A percentile compares a stretch with the other conserved stretches of the same genome.
Evolutionary conservation across 2,797 vertebrate species (phyloP).

Genomic region (Acanthurus lineatus): DNA sequence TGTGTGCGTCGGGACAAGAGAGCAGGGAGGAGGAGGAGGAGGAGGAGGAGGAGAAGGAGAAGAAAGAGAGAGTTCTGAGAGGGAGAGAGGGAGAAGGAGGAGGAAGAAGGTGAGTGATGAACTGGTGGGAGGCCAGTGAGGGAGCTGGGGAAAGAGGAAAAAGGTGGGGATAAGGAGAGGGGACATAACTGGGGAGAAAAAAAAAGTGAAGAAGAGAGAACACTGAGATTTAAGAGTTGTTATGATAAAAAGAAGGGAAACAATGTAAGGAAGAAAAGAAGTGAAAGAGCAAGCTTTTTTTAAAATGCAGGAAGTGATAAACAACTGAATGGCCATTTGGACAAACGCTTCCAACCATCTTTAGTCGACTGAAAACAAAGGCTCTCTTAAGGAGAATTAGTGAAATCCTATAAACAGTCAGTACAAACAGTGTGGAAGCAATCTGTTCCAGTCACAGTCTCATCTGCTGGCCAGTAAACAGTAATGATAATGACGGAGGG

Average conservation of each 20-base stretch:
- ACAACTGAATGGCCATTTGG: too few relatives aligned
- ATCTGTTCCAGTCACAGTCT: too few relatives aligned
- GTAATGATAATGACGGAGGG: not conserved
- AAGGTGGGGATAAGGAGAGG: not conserved
- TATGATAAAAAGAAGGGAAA: not conserved
- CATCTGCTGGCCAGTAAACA: too few relatives aligned
- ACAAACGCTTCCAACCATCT: too few relatives aligned
- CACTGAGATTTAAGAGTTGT: not conserved
- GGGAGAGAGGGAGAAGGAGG: constrained; percentile 38
- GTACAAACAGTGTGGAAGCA: too few relatives aligned
- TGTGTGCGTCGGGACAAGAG: too few relatives aligned
- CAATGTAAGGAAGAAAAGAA: not conserved
- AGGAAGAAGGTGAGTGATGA: constrained; percentile 54
- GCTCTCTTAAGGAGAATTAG: too few relatives aligned
- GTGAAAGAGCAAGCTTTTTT: not conserved
- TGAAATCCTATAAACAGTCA: too few relatives aligned
- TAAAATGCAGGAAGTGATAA: too few relatives aligned
- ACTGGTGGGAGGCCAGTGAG: constrained; percentile 20
- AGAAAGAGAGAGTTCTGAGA: constrained; percentile 27
- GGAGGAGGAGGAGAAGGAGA: constrained; percentile 34
- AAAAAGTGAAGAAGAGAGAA: not conserved
- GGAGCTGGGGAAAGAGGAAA: not conserved
- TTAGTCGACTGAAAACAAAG: too few relatives aligned
- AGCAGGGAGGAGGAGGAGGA: constrained; percentile 20
- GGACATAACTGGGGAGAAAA: not conserved